Base-by-base conservation (phyloP, 2,888 invertebrate species). In the Periphyllus acericola region DNA sequence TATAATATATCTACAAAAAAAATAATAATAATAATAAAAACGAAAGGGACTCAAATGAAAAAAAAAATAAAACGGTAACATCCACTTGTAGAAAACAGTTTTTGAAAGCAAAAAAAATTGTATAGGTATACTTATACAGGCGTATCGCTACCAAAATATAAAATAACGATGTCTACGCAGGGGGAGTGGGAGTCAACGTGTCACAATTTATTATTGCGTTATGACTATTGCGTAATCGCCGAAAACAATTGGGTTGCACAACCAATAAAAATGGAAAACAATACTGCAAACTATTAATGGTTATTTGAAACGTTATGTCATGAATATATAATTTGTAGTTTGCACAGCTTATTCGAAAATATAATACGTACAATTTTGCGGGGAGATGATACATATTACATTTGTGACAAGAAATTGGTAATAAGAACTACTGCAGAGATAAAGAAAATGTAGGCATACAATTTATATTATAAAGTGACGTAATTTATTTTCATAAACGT, bases 231-330 rank as follows among this genome's bases (percentile, higher is more conserved):
- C 52, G 34, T 71, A 85, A 85, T 85, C 40, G 29, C n/a, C 34
- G 78, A 85, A 85, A 79, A 85, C 78, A 79, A 85, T 85, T 29
- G 78, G 6, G 71, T 85, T 85, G 52, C 71, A 29, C 34, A 71
- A 85, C 52, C 32, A 6, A 71, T n/a, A 52, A 52, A 32, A 71
- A 34, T 46, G 52, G 52, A 85, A 85, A 85, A 85, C 78, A 85
- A 85, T 78, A 14, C 14, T 46, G 14, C 46, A 19, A 78, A 68
- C 66, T 29, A 21, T 3, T 40, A 68, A 21, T 32, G 60, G 75
- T 11, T 60, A 60, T 60, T 60, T 40, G 36, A 74, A 60, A 75
- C 36, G 29, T 83, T 82, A 55, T 72, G 72, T 74, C 36, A 74
- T 19, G 25, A 83, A n/a, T n/a, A 34, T 11, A 74, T 68, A 82